phyloP scores from a whole-genome alignment of 2,113 vertebrate species.

The Sturnira hondurensis region DNA sequence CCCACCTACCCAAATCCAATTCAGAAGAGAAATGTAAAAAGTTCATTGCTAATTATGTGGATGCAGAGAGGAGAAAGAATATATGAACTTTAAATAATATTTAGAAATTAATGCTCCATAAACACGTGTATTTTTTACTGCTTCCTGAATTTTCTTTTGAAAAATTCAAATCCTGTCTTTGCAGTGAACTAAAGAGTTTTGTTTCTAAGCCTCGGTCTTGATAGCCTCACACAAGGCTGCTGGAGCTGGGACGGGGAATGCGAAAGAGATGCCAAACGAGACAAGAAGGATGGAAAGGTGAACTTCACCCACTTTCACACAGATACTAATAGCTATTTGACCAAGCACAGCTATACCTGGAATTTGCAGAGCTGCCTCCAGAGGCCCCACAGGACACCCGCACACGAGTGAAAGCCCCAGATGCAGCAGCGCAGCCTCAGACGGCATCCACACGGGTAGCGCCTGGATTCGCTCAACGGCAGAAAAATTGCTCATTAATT shows the following conservation, averaged over 20 bases:
- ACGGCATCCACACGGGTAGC: background rate
- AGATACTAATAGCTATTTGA: background rate
- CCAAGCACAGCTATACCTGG: background rate
- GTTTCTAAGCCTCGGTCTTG: background rate
- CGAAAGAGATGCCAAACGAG: background rate
- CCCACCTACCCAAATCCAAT: background rate
- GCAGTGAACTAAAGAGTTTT: background rate
- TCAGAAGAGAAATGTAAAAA: background rate
- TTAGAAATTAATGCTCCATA: constrained; percentile 5
- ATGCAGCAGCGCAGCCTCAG: background rate
- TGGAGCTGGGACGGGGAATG: background rate
- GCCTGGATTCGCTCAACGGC: background rate
- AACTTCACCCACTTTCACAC: background rate
- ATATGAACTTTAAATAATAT: background rate
- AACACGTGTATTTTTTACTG: background rate
- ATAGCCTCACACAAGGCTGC: background rate
- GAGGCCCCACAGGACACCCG: background rate
- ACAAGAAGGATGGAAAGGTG: background rate
- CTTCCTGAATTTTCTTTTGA: background rate
- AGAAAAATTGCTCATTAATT: constrained; percentile 27
- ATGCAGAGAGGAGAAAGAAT: background rate
- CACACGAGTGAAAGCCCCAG: background rate
- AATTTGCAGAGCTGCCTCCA: background rate
- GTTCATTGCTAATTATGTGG: background rate
- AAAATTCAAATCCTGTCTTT: background rate